These are phyloP conservation scores for Meloidogyne chitwoodi DNA, from an alignment of 1,140 invertebrate genomes.

Conservation along the genomic window DNA sequence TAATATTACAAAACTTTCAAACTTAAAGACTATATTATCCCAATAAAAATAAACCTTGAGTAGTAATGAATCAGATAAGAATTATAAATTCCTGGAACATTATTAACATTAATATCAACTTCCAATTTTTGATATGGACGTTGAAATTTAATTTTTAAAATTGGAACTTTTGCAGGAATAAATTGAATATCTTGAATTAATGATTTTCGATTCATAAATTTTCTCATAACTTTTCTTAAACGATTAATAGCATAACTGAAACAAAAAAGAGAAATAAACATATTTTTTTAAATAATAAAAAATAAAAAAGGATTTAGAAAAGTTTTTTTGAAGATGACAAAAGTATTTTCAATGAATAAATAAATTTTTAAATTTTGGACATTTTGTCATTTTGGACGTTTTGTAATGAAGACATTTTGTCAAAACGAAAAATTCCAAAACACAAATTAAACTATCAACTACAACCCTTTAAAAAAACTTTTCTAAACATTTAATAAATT, in stretches of 20 bases:
- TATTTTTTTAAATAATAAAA: too few relatives aligned
- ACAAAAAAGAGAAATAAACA: too few relatives aligned
- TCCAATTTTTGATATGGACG: constrained; percentile 29
- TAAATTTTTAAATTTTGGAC: background rate
- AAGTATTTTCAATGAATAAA: too few relatives aligned
- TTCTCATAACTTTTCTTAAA: constrained; percentile 25
- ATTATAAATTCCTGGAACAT: constrained; percentile 41
- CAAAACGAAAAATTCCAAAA: too few relatives aligned
- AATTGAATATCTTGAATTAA: constrained; percentile 27
- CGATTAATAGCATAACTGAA: constrained; percentile 36
- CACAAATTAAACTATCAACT: too few relatives aligned
- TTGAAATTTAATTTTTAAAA: constrained; percentile 31
- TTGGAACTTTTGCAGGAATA: constrained; percentile 43
- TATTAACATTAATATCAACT: constrained; percentile 46
- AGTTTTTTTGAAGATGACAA: too few relatives aligned
- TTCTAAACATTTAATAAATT: too few relatives aligned
- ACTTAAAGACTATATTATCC: too few relatives aligned
- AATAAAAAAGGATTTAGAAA: too few relatives aligned
- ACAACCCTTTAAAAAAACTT: background rate
- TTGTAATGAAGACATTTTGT: too few relatives aligned
- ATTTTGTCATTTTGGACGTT: too few relatives aligned
- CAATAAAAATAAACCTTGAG: constrained; percentile 27
- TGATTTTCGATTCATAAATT: background rate
- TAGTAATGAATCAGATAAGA: constrained; percentile 47
- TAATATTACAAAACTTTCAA: background rate